Evolutionary conservation across 1,140 invertebrate genomes (phyloP).

Genomic region (Drosophila sechellia): DNA sequence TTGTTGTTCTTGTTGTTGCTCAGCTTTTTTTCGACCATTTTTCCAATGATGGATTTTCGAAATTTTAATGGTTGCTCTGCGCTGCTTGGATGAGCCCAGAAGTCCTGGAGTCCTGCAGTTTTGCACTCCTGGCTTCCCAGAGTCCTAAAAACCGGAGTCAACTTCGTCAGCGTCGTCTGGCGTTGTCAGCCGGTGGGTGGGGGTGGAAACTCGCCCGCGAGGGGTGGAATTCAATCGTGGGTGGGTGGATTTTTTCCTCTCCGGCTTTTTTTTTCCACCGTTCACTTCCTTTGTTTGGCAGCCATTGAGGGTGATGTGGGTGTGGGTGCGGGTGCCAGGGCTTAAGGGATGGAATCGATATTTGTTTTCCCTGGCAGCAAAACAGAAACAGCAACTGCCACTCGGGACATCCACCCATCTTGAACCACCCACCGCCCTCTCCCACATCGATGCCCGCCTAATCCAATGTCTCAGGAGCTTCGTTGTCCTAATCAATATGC

Average conservation of each 20-base stretch:
- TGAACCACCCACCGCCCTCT: conserved; percentile 2
- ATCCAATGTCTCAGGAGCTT: conserved; percentile 77
- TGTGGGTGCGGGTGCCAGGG: conserved; percentile 56
- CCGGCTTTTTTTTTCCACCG: conserved; percentile 31
- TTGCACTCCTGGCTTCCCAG: conserved; percentile 32
- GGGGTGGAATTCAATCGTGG: conserved; percentile 47
- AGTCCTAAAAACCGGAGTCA: conserved; percentile 41
- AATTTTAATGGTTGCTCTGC: conserved; percentile 83
- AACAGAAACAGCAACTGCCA: conserved; percentile 61
- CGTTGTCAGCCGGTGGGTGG: conserved; percentile 54
- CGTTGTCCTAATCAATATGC: conserved; percentile 73
- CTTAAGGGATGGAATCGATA: conserved; percentile 84
- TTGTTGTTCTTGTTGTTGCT: conserved; percentile 45
- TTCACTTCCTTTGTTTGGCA: conserved; percentile 79
- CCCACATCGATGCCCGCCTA: conserved; percentile 59
- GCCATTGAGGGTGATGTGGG: conserved; percentile 74
- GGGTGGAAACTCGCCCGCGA: conserved; percentile 30
- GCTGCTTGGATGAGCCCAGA: conserved; percentile 72
- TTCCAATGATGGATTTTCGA: conserved; percentile 84
- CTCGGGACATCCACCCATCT: conserved; percentile 4
- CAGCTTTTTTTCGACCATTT: conserved; percentile 76
- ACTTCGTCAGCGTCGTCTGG: conserved; percentile 66
- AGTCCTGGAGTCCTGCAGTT: conserved; percentile 50
- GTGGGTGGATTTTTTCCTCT: conserved; percentile 65
- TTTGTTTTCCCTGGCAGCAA: conserved; percentile 73